A percentile compares a stretch with the other conserved stretches of the same genome.
Evolutionary conservation across 2,888 invertebrate species (phyloP).

Genomic region (Sialis lutaria): DNA sequence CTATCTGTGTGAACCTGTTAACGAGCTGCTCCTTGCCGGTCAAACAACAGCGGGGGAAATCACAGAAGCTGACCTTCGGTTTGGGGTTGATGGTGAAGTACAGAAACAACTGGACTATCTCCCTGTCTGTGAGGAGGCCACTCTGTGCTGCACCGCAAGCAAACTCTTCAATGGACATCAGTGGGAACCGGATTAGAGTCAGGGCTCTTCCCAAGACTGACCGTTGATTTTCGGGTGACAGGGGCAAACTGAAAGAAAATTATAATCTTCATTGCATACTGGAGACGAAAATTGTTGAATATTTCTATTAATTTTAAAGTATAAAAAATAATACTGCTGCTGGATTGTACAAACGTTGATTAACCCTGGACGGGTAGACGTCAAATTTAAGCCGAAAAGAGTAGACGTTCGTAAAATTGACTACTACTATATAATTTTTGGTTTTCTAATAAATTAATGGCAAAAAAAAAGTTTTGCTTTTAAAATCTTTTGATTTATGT

Average conservation of each 20-base stretch:
- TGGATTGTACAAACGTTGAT: too few species aligned
- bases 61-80: slow-evolving; percentile 50
- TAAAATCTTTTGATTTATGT: too few species aligned
- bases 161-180: slow-evolving; percentile 77
- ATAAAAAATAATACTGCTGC: too few species aligned
- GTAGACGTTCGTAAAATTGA: too few species aligned
- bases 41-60: slow-evolving; percentile 57
- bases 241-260: slow-evolving; percentile 23
- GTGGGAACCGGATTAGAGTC: slow-evolving; percentile 57
- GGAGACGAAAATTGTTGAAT: too few species aligned
- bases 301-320: too few species aligned
- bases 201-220: slow-evolving; percentile 50
- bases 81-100: slow-evolving; percentile 61
- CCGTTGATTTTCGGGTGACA: slow-evolving; percentile 50
- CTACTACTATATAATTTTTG: too few species aligned
- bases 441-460: too few species aligned
- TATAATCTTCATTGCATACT: too few species aligned
- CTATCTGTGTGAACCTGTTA: slow-evolving; percentile 54
- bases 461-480: too few species aligned
- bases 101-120: slow-evolving; percentile 54
- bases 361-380: too few species aligned
- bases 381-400: too few species aligned
- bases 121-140: slow-evolving; percentile 55
- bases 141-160: slow-evolving; percentile 60
- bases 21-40: slow-evolving; percentile 63